These are phyloP conservation scores for Eupeodes luniger DNA, from an alignment of 2,888 invertebrate species.

Conservation along the genomic window DNA sequence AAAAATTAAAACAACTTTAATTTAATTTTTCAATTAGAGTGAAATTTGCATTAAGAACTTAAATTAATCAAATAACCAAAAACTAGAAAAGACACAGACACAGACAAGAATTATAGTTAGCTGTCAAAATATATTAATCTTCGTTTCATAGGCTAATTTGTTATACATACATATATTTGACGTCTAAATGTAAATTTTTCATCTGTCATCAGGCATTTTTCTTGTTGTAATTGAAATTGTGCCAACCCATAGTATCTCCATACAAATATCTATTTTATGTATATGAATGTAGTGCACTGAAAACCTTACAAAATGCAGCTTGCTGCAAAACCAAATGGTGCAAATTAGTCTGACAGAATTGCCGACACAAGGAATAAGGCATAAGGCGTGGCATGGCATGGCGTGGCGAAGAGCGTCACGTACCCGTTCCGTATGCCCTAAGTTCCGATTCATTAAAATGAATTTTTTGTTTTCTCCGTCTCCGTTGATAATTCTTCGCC, in stretches of 20 bases:
- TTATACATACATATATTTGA: neutral
- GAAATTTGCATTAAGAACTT: neutral
- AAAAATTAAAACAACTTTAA: no score
- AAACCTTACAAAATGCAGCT: no score
- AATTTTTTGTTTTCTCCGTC: conserved; percentile 6
- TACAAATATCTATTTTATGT: neutral
- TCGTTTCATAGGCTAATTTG: conserved; percentile 30
- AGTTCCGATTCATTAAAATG: conserved; percentile 63
- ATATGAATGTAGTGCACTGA: neutral
- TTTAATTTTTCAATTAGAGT: neutral
- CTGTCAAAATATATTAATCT: conserved; percentile 48
- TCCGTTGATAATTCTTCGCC: conserved; percentile 7
- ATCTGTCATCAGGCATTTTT: conserved; percentile 41
- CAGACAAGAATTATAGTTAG: conserved; percentile 12
- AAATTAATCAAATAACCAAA: conserved; percentile 1
- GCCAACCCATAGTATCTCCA: neutral
- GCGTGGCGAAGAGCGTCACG: neutral
- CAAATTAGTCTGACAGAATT: neutral
- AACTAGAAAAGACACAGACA: neutral
- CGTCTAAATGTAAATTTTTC: conserved; percentile 53
- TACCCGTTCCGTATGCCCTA: conserved; percentile 1
- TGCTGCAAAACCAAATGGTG: neutral
- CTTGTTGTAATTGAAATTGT: conserved; percentile 1
- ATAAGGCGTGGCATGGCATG: conserved; percentile 7
- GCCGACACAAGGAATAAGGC: neutral